These are phyloP conservation scores for Drosophila prolongata DNA, from an alignment of 2,888 invertebrate species.

Conservation along the genomic window DNA sequence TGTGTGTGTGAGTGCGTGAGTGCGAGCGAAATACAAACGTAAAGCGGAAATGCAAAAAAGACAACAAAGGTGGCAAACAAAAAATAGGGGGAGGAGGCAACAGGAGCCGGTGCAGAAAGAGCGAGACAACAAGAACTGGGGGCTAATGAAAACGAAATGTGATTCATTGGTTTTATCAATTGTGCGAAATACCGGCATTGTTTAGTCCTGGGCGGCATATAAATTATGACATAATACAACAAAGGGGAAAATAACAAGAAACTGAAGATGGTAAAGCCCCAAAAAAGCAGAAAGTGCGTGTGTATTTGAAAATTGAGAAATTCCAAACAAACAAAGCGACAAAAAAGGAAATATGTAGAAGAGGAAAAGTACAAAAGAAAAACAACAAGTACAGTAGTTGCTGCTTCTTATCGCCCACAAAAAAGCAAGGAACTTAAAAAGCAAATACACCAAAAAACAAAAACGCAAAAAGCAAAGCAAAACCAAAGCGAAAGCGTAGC, in stretches of 20 bases:
- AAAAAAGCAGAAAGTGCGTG: conserved; percentile 46
- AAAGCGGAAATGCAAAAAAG: conserved; percentile 74
- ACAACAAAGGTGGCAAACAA: conserved; percentile 67
- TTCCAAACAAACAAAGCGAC: conserved; percentile 56
- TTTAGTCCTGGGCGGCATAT: conserved; percentile 67
- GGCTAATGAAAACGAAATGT: conserved; percentile 61
- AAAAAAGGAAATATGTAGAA: conserved; percentile 55
- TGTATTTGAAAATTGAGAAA: conserved; percentile 64
- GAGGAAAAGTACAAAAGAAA: conserved; percentile 54
- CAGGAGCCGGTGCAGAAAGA: conserved; percentile 72
- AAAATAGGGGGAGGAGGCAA: conserved; percentile 53
- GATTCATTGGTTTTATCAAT: conserved; percentile 60
- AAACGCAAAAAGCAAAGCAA: conserved; percentile 46
- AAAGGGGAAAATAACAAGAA: conserved; percentile 20
- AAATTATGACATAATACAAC: conserved; percentile 76
- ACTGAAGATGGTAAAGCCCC: conserved; percentile 1
- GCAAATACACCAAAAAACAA: background rate
- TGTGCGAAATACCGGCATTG: conserved; percentile 68
- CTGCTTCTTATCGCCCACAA: conserved; percentile 34
- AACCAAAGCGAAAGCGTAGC: conserved; percentile 70
- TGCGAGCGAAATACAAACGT: conserved; percentile 60
- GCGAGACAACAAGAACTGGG: conserved; percentile 10
- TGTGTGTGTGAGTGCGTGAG: conserved; percentile 17
- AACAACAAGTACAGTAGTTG: conserved; percentile 66
- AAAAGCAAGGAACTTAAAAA: background rate